A percentile compares a stretch with the other conserved stretches of the same genome.
Conservation (phyloP, 2,797 vertebrate genomes). For the Hoplostethus atlanticus region DNA sequence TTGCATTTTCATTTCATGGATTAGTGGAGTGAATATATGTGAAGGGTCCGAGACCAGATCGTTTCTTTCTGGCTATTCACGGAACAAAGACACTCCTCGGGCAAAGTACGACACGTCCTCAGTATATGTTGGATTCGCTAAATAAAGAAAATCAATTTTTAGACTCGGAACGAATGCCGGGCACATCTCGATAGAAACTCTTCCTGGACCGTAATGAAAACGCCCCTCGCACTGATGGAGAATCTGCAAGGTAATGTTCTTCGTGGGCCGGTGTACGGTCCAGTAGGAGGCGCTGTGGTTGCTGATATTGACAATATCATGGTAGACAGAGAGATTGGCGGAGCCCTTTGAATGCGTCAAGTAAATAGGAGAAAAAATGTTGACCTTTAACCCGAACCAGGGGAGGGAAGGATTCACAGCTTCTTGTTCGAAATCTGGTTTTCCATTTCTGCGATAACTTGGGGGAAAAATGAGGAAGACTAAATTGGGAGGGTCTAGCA, state of each 20-base stretch:
- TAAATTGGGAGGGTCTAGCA: conserved; percentile 1
- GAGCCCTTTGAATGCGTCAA: neutral
- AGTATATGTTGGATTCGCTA: neutral
- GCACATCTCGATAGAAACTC: too few relatives aligned
- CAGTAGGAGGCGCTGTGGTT: conserved; percentile 53
- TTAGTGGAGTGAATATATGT: conserved; percentile 19
- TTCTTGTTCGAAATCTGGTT: conserved; percentile 24
- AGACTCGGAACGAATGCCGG: too few relatives aligned
- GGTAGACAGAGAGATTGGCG: neutral
- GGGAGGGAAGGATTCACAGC: conserved; percentile 5
- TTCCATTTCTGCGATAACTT: conserved; percentile 30
- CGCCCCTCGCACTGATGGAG: too few relatives aligned
- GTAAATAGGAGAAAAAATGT: conserved; percentile 1
- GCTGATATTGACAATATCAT: neutral
- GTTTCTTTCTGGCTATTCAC: neutral
- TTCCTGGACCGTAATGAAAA: too few relatives aligned
- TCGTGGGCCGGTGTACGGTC: neutral
- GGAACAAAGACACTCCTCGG: neutral
- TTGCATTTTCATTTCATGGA: conserved; percentile 28
- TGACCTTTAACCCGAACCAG: conserved; percentile 49
- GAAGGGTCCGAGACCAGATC: neutral
- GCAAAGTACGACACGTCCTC: neutral
- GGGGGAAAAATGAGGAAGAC: neutral
- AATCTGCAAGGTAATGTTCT: neutral
- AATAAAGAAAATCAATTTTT: neutral